phyloP scores from a whole-genome alignment of 2,797 vertebrate species.

The Artibeus jamaicensis region DNA sequence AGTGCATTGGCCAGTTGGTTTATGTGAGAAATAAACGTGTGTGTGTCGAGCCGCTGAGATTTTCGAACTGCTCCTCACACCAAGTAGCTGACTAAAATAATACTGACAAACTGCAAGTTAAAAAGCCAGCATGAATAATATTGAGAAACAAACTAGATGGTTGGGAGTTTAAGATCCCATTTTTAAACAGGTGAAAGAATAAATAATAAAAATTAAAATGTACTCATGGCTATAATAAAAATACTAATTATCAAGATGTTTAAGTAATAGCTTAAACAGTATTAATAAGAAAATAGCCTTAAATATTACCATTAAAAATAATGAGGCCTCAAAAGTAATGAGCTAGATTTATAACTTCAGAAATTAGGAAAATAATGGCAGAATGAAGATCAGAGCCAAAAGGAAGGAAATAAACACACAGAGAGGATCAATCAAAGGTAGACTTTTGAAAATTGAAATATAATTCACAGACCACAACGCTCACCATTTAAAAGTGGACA shows the following conservation, averaged over 20 bases:
- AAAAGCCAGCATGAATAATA: not conserved
- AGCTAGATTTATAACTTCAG: not conserved
- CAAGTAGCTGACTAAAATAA: not conserved
- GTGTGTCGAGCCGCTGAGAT: not conserved
- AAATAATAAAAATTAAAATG: conserved; percentile 29
- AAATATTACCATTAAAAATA: conserved; percentile 21
- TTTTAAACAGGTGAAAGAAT: conserved; percentile 19
- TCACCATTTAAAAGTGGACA: conserved; percentile 1
- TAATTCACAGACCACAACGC: not conserved
- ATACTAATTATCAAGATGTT: not conserved
- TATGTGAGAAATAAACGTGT: not conserved
- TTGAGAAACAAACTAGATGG: not conserved
- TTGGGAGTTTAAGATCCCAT: not conserved
- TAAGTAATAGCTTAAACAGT: not conserved
- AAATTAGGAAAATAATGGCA: not conserved
- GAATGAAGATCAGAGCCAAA: not conserved
- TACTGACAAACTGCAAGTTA: not conserved
- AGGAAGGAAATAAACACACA: conserved; percentile 14
- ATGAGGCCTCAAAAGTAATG: not conserved
- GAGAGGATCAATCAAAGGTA: not conserved
- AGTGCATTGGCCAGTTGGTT: not conserved
- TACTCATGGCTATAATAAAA: conserved; percentile 8
- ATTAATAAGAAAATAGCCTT: conserved; percentile 21
- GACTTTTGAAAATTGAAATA: not conserved
- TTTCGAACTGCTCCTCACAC: not conserved